Base-by-base conservation (phyloP, 2,888 invertebrate species). In the Caenorhabditis japonica region DNA sequence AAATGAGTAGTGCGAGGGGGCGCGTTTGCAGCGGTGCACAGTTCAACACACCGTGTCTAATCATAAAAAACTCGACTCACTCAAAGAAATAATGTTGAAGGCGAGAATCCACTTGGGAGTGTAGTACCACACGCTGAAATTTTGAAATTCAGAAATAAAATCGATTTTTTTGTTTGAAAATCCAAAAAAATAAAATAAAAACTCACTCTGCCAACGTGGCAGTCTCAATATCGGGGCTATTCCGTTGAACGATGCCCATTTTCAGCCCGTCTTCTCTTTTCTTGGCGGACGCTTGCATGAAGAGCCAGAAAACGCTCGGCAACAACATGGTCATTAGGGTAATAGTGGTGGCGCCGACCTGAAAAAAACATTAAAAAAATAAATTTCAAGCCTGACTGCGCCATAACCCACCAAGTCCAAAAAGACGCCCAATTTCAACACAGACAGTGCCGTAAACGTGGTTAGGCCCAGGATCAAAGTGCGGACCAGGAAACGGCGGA, bases 301-400 rank as follows among this genome's bases (percentile, higher is more conserved):
- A 82, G 7, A 80, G 59, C 68, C 76, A 77, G 72, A 82, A 82
- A 30, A 82, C 56, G 33, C 71, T 66, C 2, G 82, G 82, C 0
- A 82, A 55, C n/a, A 82, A 30, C 79, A 82, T 80, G 0, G 80
- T 80, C 73, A 78, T 74, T 12, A 79, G 34, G 23, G 82, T 76
- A 47, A 81, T 79, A 10, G 82, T 82, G 3, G 80, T 74, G 23
- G 76, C 80, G 1, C 82, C 82, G 49, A 81, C 76, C 75, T 75
- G 21, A 39, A 53, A n/a, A 3, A 17, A n/a, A 21, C n/a, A 12
- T 23, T 36, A 7, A 19, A 19, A 19, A 12, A 15, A 4, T 19
- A 17, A 15, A 8, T 19, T 3, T 25, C 12, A 17, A 21, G 19
- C 19, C 1, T 61, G 30, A 10, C 7, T 10, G 30, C 30, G 30